Conservation (phyloP, 2,113 vertebrate genomes). For the Sinocyclocheilus grahami region DNA sequence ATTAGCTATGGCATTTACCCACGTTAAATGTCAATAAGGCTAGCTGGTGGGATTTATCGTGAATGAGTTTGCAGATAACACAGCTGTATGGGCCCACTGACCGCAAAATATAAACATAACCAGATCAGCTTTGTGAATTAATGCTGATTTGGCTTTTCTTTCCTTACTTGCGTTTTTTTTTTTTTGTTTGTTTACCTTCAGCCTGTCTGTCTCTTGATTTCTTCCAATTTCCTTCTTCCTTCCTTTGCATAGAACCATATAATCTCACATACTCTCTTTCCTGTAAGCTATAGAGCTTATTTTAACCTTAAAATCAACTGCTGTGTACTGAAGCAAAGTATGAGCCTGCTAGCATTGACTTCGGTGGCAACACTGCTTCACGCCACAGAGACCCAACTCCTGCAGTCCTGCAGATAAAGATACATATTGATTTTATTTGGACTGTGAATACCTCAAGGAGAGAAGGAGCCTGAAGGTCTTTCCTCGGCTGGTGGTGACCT, state of each 20-base stretch:
- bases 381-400: not conserved
- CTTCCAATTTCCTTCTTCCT: not conserved
- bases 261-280: not conserved
- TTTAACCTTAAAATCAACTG: not conserved
- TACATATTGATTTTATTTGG: not conserved
- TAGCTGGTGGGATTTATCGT: not conserved
- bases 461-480: not conserved
- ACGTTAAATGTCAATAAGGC: slow-evolving; percentile 17
- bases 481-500: not conserved
- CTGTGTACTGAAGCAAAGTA: not conserved
- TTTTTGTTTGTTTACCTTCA: not conserved
- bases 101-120: not conserved
- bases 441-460: not conserved
- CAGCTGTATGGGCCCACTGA: not conserved
- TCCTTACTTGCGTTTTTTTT: not conserved
- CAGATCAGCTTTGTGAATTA: not conserved
- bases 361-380: not conserved
- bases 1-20: slow-evolving; percentile 27
- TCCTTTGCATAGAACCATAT: not conserved
- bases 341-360: not conserved
- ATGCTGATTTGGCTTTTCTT: slow-evolving; percentile 1
- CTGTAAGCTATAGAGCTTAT: not conserved
- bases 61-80: slow-evolving; percentile 1
- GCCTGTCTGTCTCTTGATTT: not conserved
- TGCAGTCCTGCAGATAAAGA: slow-evolving; percentile 2